Evolutionary conservation across 2,797 vertebrate species (phyloP), one percentile per base, ranked within the genome.

Genomic region (Acropternis orthonyx): DNA sequence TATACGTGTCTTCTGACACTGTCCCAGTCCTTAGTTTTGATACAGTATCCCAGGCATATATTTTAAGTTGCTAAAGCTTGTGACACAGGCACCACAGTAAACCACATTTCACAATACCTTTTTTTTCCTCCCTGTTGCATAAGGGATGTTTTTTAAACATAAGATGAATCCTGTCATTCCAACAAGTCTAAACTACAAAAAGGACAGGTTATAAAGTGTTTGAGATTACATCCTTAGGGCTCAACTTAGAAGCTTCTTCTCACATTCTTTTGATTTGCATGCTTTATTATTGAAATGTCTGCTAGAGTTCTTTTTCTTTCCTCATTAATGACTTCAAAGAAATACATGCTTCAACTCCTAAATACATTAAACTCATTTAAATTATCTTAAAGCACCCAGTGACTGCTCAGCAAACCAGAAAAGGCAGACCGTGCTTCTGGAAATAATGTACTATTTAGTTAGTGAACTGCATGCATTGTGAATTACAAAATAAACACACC

Each of bases 331-430:
- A 91, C 94, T 97, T 97, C 96, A 98, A 97, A 98, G 92, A 72
- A 85, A 81, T 88, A 91, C 36, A 96, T 32, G 96, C 96, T 97
- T 97, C 95, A 96, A 92, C 87, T 95, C 90, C 92, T 96, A 97
- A 96, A 85, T 74, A 97, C 71, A 97, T 97, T 96, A 94, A 93
- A 88, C 87, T 95, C 89, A 96, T 96, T 96, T 94, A 97, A 96
- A 92, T 96, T 93, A 86, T 85, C 76, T 90, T 96, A 96, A 83
- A 97, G 75, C 34, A 96, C 51, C 44, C 88, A 63, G 77, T 72
- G 79, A 92, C 84, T 95, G 88, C 78, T 95, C 91, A 97, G 81
- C 78, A 96, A 97, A 92, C 88, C 95, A 97, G 93, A 95, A 95
- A 89, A 96, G 85, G 86, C 16, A 81, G 30, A 48, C 37, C 49